Evolutionary conservation across 2,888 invertebrate species (phyloP), one percentile per base, ranked within the genome.

Genomic region (Tetheella fluctuosa): DNA sequence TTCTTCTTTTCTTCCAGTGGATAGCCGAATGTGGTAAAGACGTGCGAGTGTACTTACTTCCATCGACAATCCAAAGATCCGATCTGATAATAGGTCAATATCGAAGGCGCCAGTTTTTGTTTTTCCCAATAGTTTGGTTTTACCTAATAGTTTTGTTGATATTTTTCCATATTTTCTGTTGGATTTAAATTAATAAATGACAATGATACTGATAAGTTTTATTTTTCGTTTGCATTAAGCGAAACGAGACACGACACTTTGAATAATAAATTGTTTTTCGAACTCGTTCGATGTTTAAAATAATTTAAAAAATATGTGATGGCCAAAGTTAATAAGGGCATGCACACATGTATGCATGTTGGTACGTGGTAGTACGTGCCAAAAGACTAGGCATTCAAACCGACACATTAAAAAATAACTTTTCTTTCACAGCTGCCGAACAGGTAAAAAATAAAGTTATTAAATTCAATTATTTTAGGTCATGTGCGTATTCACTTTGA

Each of bases 361-460:
- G 12, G 13, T 34, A 34, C 20, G 48, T 42, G 42, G n/a, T 34
- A 3, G 13, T 34, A 34, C 20, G 48, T 20, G 48, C 48, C 8
- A 48, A 48, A 7, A 17, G 17, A n/a, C 48, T 48, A 48, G 48
- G 48, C 48, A 20, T 48, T 48, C 17, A 20, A 10, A 48, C 42
- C 17, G 2, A 48, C 15, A 42, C 42, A 4, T 48, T 20, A 2
- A 48, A 48, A 48, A 48, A n/a, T 1, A 1, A n/a, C 13, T 48
- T 42, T 15, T 17, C 42, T 20, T 48, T 20, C 17, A 48, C 42
- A 48, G 42, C 42, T 48, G 42, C 42, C 39, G 60, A 58, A 62
- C 62, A 62, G 42, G 17, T 48, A 48, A 39, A 48, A 48, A 20
- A 48, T 48, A 17, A 48, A 48, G 42, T 48, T 48, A 20, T 48